Conservation (phyloP, 2,113 vertebrate genomes). For the Solenodon paradoxus region DNA sequence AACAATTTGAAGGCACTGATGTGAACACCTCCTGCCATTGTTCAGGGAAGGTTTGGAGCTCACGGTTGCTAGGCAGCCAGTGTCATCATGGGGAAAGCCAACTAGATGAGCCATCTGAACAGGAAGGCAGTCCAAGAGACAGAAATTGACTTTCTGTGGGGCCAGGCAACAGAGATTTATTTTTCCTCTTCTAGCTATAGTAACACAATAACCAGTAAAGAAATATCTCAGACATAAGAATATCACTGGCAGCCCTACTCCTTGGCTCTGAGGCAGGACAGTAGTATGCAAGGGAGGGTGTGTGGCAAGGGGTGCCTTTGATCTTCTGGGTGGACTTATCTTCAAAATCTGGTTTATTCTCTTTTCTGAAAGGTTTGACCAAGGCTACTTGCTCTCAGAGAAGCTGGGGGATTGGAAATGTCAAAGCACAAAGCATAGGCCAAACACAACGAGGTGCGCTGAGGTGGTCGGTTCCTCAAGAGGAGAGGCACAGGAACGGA, state of each 20-base stretch:
- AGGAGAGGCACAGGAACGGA: background rate
- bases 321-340: background rate
- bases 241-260: background rate
- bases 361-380: background rate
- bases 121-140: background rate
- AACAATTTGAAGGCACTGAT: background rate
- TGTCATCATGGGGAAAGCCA: constrained; percentile 3
- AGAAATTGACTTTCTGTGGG: constrained; percentile 19
- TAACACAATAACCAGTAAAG: background rate
- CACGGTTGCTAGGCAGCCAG: constrained; percentile 70
- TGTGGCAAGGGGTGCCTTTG: background rate
- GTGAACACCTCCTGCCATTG: background rate
- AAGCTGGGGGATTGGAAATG: background rate
- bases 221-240: background rate
- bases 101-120: background rate
- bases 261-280: no score
- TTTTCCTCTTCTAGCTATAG: background rate
- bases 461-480: background rate
- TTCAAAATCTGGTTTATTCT: background rate
- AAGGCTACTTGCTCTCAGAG: constrained; percentile 30
- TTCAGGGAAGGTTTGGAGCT: background rate
- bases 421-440: background rate
- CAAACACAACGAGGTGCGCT: background rate
- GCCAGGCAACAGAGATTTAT: background rate
- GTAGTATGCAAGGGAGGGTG: background rate